Base-by-base conservation (phyloP, 37 sponge, comb jelly and placozoan genomes). In the Cladorhizidae sp. region DNA sequence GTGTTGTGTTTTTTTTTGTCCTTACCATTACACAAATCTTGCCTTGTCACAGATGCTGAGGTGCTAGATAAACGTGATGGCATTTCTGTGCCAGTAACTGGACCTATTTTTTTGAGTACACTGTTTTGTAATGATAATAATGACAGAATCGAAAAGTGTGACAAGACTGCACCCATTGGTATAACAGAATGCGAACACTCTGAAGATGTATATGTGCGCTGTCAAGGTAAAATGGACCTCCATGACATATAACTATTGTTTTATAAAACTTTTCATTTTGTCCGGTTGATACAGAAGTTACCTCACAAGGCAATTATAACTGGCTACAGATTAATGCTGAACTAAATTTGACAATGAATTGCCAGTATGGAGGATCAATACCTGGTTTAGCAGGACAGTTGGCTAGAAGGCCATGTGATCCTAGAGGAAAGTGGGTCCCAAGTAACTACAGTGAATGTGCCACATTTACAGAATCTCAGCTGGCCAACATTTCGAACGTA, bases 71-170 rank as follows among this genome's bases (percentile, higher is more conserved):
- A 7, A 32, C 69, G 21, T 6, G 37, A 38, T 11, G 37, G 41
- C 23, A 41, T 2, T 39, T 22, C 45, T 41, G 32, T 22, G 41
- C 45, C 59, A 11, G 65, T 73, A 29, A 18, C 40, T 54, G 74
- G 62, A 2, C 84, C 84, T 15, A 73, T 83, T 28, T 83, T 83
- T 42, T 64, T 83, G n/a, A 50, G 57, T 2, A 37, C 35, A 35
- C 22, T 83, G 12, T 9, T 3, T 6, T 83, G 84, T 69, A 9
- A 12, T 21, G 76, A 61, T 17, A 6, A 42, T 37, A 67, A 83
- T 21, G 28, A 28, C 28, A 31, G 11, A 22, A 12, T 83, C 9
- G 22, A 74, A 2, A 51, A 61, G 6, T 83, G 84, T 55, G 5
- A 32, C 21, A 49, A 49, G 17, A 49, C 21, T 32, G 38, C 69